phyloP scores from a whole-genome alignment of 2,113 vertebrate species.

The Pachypanchax playfairii region DNA sequence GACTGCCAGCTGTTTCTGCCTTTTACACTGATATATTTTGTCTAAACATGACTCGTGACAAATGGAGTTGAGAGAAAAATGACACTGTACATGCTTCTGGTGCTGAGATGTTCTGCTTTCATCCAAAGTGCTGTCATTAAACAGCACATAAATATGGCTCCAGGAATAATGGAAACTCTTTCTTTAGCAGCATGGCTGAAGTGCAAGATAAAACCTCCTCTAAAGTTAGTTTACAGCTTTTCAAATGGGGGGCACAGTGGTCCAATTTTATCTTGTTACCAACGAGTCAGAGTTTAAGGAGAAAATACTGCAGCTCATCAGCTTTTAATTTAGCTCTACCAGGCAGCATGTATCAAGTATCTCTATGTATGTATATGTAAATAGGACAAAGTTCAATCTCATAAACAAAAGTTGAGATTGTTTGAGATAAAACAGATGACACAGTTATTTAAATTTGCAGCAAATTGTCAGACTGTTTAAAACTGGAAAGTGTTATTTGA shows the following conservation, averaged over 20 bases:
- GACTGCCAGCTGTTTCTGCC: conserved; percentile 21
- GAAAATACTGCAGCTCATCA: neutral
- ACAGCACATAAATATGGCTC: conserved; percentile 31
- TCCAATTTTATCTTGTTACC: conserved; percentile 41
- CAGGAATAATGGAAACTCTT: conserved; percentile 48
- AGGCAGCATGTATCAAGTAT: neutral
- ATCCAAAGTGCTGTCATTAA: conserved; percentile 40
- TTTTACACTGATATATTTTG: conserved; percentile 36
- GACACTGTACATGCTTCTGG: neutral
- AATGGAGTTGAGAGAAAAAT: no score
- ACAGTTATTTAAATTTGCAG: no score
- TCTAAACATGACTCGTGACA: conserved; percentile 22
- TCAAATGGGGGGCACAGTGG: neutral
- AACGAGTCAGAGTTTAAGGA: neutral
- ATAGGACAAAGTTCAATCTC: neutral
- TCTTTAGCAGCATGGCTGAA: conserved; percentile 15
- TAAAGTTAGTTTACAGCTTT: conserved; percentile 39
- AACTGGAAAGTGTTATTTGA: no score
- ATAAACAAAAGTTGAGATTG: neutral
- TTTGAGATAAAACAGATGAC: no score
- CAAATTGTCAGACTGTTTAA: no score
- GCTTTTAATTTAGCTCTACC: conserved; percentile 6
- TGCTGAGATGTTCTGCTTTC: conserved; percentile 38
- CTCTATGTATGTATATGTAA: neutral
- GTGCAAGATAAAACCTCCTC: conserved; percentile 31